phyloP scores from a whole-genome alignment of 2,797 vertebrate genomes.

The Ctenopoma multispine region DNA sequence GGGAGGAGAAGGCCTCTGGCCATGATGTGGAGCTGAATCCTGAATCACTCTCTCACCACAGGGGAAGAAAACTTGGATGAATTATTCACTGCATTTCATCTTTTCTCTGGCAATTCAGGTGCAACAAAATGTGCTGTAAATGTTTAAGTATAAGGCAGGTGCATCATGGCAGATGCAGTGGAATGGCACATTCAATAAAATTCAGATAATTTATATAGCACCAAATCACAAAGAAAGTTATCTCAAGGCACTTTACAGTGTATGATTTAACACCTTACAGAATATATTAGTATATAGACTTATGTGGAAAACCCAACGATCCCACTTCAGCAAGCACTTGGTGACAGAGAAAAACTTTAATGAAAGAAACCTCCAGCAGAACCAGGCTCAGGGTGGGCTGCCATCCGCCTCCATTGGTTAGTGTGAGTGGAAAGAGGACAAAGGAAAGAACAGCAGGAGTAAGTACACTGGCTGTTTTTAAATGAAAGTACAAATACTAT shows the following conservation, averaged over 20 bases:
- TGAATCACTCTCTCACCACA: conserved; percentile 27
- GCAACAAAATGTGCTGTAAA: conserved; percentile 56
- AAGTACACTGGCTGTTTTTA: background rate
- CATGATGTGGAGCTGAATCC: conserved; percentile 37
- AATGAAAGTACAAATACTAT: background rate
- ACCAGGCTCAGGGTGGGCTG: too few species aligned
- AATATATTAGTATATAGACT: too few species aligned
- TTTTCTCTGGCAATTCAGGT: conserved; percentile 44
- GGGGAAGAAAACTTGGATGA: conserved; percentile 36
- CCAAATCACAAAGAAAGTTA: too few species aligned
- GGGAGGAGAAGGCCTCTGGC: conserved; percentile 43
- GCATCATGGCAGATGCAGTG: conserved; percentile 19
- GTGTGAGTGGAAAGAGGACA: too few species aligned
- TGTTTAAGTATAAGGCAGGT: conserved; percentile 45
- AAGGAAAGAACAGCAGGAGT: background rate
- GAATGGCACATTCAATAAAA: background rate
- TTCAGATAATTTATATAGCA: too few species aligned
- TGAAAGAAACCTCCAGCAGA: too few species aligned
- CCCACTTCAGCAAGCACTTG: too few species aligned
- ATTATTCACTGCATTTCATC: conserved; percentile 66
- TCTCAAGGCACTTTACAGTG: too few species aligned
- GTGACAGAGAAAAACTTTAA: too few species aligned
- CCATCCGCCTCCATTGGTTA: too few species aligned
- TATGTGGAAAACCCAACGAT: too few species aligned
- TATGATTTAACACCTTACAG: too few species aligned